A percentile compares a stretch with the other conserved stretches of the same genome.
phyloP scores from a whole-genome alignment of 2,888 invertebrate species.

The Xiphydria camelus region DNA sequence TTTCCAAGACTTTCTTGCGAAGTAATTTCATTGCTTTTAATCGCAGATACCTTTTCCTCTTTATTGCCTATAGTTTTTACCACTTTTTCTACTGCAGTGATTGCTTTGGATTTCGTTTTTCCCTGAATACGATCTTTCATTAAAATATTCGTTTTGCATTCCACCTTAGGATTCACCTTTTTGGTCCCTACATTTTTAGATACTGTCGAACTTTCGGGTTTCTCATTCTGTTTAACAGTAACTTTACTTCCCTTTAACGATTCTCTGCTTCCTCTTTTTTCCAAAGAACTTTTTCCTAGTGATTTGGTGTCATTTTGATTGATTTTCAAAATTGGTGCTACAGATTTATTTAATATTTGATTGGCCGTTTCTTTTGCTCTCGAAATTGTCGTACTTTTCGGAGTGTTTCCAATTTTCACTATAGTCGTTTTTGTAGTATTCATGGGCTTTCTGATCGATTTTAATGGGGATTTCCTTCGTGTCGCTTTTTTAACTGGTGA shows the following conservation, averaged over 20 bases:
- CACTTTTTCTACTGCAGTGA: neutral
- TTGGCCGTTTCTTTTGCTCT: slow-evolving; percentile 27
- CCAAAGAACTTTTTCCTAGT: too few relatives aligned
- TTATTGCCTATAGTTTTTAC: neutral
- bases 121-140: neutral
- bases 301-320: too few relatives aligned
- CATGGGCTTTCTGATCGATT: slow-evolving; percentile 30
- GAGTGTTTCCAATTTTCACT: slow-evolving; percentile 18
- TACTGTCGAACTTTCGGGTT: too few relatives aligned
- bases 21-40: neutral
- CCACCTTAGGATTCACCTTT: too few relatives aligned
- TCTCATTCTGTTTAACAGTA: too few relatives aligned
- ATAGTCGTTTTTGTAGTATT: slow-evolving; percentile 24
- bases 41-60: neutral
- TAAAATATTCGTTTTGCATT: neutral
- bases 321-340: slow-evolving; percentile 6
- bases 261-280: neutral
- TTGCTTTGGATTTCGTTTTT: neutral
- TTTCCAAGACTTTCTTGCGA: too few relatives aligned
- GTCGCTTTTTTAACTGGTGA: slow-evolving; percentile 46
- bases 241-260: too few relatives aligned
- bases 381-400: slow-evolving; percentile 22
- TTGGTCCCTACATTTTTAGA: too few relatives aligned
- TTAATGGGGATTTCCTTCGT: slow-evolving; percentile 44
- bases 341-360: slow-evolving; percentile 22